Evolutionary conservation across 2,113 vertebrate species (phyloP).

Genomic region (Protobothrops flavoviridis): DNA sequence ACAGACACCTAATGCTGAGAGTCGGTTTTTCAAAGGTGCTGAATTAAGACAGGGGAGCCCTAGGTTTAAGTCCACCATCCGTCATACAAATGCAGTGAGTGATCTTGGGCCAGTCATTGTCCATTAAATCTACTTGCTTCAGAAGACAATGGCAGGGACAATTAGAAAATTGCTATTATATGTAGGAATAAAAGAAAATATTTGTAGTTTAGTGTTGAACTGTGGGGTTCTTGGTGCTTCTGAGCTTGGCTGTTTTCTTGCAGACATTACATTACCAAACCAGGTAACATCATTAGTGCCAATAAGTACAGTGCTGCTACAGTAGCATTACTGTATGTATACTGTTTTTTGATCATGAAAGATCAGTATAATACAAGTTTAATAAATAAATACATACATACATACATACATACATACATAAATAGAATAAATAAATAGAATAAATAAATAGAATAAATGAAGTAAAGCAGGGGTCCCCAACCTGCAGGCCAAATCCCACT

Average conservation of each 20-base stretch:
- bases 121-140: neutral
- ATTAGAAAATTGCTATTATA: neutral
- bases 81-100: neutral
- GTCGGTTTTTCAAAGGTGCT: neutral
- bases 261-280: neutral
- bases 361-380: neutral
- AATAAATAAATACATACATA: too few relatives aligned
- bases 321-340: neutral
- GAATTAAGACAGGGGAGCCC: neutral
- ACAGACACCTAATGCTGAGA: neutral
- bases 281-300: neutral
- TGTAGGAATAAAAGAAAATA: neutral
- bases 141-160: neutral
- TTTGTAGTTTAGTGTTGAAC: neutral
- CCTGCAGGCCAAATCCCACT: neutral
- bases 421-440: too few relatives aligned
- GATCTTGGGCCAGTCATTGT: neutral
- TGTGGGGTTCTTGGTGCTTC: neutral
- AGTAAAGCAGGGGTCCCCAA: neutral
- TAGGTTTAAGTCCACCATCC: neutral
- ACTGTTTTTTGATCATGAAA: neutral
- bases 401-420: too few relatives aligned
- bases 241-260: neutral
- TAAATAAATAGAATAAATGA: neutral
- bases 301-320: neutral